Evolutionary conservation across 1,140 invertebrate species (phyloP).

Genomic region (Drosophila triauraria): DNA sequence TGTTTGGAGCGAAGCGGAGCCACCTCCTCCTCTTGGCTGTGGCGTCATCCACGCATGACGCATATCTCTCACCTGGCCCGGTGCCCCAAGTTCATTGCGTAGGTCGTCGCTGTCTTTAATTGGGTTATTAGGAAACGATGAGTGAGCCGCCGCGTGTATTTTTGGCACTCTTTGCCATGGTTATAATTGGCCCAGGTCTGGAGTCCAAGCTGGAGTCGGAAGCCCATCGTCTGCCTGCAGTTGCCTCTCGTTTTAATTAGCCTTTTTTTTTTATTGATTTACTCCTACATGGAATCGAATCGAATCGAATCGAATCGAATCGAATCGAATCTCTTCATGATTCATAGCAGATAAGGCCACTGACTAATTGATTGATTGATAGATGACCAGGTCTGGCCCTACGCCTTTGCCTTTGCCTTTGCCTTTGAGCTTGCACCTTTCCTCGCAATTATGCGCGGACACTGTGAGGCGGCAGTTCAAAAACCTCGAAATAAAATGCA

Average conservation of each 20-base stretch:
- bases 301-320: background rate
- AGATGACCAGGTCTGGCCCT: conserved; percentile 2
- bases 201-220: conserved; percentile 1
- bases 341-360: conserved; percentile 35
- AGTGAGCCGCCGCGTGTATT: conserved; percentile 41
- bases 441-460: conserved; percentile 50
- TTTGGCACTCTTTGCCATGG: conserved; percentile 49
- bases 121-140: conserved; percentile 78
- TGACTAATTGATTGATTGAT: conserved; percentile 57
- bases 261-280: conserved; percentile 58
- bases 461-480: conserved; percentile 63
- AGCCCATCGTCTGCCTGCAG: conserved; percentile 26
- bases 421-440: background rate
- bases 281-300: conserved; percentile 46
- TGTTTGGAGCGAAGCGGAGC: conserved; percentile 18
- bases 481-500: conserved; percentile 71
- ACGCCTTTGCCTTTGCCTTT: background rate
- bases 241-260: conserved; percentile 46
- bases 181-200: conserved; percentile 60
- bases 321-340: conserved; percentile 17
- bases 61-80: conserved; percentile 32
- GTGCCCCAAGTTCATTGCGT: conserved; percentile 50
- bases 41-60: conserved; percentile 62
- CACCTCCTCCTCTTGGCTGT: background rate
- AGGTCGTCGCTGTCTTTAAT: conserved; percentile 65